A percentile compares a stretch with the other conserved stretches of the same genome.
phyloP scores from a whole-genome alignment of 2,888 invertebrate species.

The Cetonia aurata region DNA sequence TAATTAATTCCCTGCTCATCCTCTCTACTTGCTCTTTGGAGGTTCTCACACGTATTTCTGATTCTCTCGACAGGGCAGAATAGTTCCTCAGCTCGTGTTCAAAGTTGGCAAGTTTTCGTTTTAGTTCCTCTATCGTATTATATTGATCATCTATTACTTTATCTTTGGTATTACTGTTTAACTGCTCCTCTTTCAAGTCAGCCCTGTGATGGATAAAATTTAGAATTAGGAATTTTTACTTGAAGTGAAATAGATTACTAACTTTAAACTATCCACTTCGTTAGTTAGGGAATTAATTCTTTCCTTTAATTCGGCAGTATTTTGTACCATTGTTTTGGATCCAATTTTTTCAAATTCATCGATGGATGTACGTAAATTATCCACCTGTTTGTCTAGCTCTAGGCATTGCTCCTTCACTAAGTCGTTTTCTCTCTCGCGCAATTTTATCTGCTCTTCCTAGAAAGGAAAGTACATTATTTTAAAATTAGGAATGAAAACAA shows the following conservation, averaged over 20 bases:
- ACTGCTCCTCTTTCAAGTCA: constrained; percentile 35
- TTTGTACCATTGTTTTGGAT: background rate
- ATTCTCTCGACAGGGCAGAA: background rate
- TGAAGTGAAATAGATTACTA: constrained; percentile 14
- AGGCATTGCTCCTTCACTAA: constrained; percentile 41
- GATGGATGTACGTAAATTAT: constrained; percentile 20
- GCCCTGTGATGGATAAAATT: constrained; percentile 1
- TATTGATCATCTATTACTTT: constrained; percentile 46
- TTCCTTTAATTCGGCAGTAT: constrained; percentile 9
- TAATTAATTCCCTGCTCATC: constrained; percentile 36
- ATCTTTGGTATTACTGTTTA: constrained; percentile 42
- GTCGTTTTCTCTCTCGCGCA: constrained; percentile 41
- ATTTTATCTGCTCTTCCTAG: constrained; percentile 44
- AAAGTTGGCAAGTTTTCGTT: background rate
- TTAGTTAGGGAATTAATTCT: constrained; percentile 18
- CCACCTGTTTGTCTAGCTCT: constrained; percentile 37
- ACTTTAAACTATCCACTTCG: constrained; percentile 27
- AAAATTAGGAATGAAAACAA: background rate
- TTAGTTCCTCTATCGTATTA: constrained; percentile 42
- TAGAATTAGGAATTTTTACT: too few species aligned
- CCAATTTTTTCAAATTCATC: constrained; percentile 24
- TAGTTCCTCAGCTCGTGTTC: constrained; percentile 1
- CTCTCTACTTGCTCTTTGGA: constrained; percentile 35
- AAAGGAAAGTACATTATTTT: background rate
- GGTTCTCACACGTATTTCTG: background rate